Conservation (phyloP, 2,888 invertebrate species). For the Podotricha telesiphe region DNA sequence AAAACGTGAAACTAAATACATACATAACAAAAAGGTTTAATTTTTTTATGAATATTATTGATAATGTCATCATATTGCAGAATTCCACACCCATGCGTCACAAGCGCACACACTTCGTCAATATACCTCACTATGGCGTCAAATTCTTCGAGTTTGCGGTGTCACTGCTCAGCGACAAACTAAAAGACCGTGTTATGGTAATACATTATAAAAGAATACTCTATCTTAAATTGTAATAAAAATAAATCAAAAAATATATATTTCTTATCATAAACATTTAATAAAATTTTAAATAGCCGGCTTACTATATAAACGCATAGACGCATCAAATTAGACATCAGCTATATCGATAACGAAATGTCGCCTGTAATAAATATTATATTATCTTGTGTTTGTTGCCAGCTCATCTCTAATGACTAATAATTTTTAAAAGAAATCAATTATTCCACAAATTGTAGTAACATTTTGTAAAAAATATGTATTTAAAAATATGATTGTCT, state of each 20-base stretch:
- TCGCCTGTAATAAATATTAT: neutral
- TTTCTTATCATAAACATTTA: neutral
- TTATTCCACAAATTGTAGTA: neutral
- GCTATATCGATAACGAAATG: neutral
- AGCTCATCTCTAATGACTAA: neutral
- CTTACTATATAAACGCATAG: neutral
- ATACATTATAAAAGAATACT: conserved; percentile 42
- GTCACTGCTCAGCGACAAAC: conserved; percentile 91
- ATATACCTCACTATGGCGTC: conserved; percentile 91
- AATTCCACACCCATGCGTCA: conserved; percentile 96
- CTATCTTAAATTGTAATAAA: too few relatives aligned
- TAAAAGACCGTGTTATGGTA: conserved; percentile 91
- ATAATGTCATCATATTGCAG: conserved; percentile 68
- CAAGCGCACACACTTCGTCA: conserved; percentile 93
- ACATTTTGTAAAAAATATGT: neutral
- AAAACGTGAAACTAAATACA: too few relatives aligned
- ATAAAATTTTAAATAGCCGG: neutral
- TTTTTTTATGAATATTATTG: neutral
- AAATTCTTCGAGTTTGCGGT: conserved; percentile 93
- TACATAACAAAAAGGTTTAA: too few relatives aligned
- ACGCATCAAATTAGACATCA: neutral
- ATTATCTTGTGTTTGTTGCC: conserved; percentile 3
- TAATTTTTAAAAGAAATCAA: too few relatives aligned
- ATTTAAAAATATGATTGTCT: neutral
- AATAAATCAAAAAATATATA: neutral